These are phyloP conservation scores for Coenonympha arcania DNA, from an alignment of 2,888 invertebrate genomes.

Conservation along the genomic window DNA sequence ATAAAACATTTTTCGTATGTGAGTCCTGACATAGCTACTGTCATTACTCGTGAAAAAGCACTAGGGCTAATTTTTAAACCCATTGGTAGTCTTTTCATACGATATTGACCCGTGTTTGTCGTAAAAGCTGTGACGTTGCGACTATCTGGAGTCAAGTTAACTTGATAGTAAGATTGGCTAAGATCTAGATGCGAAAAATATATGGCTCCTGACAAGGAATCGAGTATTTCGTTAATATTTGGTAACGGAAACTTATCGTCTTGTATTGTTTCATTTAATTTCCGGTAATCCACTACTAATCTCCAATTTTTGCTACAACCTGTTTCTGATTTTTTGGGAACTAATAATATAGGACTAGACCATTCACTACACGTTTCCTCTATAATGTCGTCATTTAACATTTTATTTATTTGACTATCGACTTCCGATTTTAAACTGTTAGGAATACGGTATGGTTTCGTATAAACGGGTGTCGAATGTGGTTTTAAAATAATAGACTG, in stretches of 20 bases:
- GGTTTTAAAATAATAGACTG: too few species aligned
- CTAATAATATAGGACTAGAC: too few species aligned
- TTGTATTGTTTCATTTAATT: conserved; percentile 15
- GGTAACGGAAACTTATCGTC: conserved; percentile 20
- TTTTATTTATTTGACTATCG: too few species aligned
- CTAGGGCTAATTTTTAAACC: conserved; percentile 24
- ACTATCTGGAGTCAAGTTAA: conserved; percentile 3
- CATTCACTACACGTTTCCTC: too few species aligned
- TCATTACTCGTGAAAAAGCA: conserved; percentile 19
- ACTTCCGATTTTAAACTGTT: too few species aligned
- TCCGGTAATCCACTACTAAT: conserved; percentile 15
- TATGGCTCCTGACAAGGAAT: conserved; percentile 16
- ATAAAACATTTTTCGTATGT: too few species aligned
- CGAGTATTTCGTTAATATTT: too few species aligned
- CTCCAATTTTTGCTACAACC: too few species aligned
- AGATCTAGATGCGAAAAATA: conserved; percentile 20
- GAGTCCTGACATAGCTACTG: conserved; percentile 21
- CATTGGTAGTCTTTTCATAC: conserved; percentile 22
- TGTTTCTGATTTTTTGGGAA: conserved; percentile 17
- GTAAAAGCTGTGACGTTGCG: conserved; percentile 17
- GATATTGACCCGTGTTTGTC: conserved; percentile 17
- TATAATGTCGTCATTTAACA: too few species aligned
- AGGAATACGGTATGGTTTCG: too few species aligned
- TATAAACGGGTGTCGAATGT: too few species aligned
- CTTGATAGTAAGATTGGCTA: conserved; percentile 9